Conservation (phyloP, 2,797 vertebrate species). For the Hephaestus fuliginosus region DNA sequence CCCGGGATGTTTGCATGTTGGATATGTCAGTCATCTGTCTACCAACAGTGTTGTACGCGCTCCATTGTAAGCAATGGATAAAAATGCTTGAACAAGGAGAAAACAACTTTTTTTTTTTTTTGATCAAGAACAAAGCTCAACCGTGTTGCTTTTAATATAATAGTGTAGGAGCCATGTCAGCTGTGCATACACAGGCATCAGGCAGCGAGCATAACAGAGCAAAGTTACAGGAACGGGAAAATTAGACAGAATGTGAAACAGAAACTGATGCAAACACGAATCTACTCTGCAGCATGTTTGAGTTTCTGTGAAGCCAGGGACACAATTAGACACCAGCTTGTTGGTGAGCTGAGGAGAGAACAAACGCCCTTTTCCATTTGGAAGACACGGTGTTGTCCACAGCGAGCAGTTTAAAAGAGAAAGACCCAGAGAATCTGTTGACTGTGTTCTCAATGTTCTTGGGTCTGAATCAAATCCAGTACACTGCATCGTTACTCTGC, state of each 20-base stretch:
- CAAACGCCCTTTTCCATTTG: constrained; percentile 2
- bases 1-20: constrained; percentile 33
- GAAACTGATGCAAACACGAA: constrained; percentile 31
- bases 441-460: background rate
- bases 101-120: constrained; percentile 23
- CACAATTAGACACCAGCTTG: constrained; percentile 18
- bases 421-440: background rate
- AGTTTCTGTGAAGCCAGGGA: constrained; percentile 20
- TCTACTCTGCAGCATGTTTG: constrained; percentile 13
- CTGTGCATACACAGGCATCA: constrained; percentile 8
- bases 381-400: background rate
- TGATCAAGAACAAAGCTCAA: constrained; percentile 27
- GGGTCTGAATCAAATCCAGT: constrained; percentile 15
- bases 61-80: background rate
- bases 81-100: constrained; percentile 44
- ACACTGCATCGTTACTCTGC: background rate
- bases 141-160: background rate
- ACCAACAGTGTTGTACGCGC: background rate
- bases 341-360: background rate
- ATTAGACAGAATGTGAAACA: constrained; percentile 8
- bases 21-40: constrained; percentile 34
- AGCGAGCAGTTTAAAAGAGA: background rate
- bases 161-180: background rate
- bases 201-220: constrained; percentile 22
- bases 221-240: constrained; percentile 22